A percentile compares a stretch with the other conserved stretches of the same genome.
Conservation (phyloP, 2,113 vertebrate species). For the Alligator sinensis region DNA sequence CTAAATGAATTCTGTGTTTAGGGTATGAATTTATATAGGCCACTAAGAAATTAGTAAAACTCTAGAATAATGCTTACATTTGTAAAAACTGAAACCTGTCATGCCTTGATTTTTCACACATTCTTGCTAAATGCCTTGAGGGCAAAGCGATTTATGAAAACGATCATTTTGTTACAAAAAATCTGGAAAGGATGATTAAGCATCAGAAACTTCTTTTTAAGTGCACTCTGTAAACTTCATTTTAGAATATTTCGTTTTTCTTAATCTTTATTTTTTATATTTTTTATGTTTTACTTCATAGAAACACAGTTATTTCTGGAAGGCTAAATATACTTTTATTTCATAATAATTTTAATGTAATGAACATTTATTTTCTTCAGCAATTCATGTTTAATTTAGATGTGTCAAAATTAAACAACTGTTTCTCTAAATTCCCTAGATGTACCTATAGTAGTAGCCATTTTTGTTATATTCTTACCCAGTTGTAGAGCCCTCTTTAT, state of each 20-base stretch:
- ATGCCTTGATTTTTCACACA: slow-evolving; percentile 36
- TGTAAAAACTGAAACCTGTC: slow-evolving; percentile 33
- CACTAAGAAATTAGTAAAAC: slow-evolving; percentile 40
- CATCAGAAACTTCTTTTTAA: slow-evolving; percentile 64
- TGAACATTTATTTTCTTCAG: neutral
- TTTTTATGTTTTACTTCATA: neutral
- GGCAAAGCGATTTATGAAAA: slow-evolving; percentile 34
- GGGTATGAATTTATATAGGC: slow-evolving; percentile 23
- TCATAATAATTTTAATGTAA: neutral
- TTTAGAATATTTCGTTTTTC: slow-evolving; percentile 37
- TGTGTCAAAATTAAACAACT: neutral
- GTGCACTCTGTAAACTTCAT: slow-evolving; percentile 38
- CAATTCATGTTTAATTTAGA: neutral
- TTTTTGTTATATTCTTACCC: neutral
- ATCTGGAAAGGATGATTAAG: slow-evolving; percentile 23
- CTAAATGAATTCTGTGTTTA: slow-evolving; percentile 34
- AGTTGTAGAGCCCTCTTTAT: neutral
- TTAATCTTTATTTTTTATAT: neutral
- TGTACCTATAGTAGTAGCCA: neutral
- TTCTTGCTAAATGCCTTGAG: slow-evolving; percentile 22
- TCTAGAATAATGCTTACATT: slow-evolving; percentile 31
- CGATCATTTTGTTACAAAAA: slow-evolving; percentile 29
- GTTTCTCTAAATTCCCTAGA: neutral
- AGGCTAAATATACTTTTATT: neutral
- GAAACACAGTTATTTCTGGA: neutral